phyloP scores from a whole-genome alignment of 2,113 vertebrate species.

The Coptodon rendalli region DNA sequence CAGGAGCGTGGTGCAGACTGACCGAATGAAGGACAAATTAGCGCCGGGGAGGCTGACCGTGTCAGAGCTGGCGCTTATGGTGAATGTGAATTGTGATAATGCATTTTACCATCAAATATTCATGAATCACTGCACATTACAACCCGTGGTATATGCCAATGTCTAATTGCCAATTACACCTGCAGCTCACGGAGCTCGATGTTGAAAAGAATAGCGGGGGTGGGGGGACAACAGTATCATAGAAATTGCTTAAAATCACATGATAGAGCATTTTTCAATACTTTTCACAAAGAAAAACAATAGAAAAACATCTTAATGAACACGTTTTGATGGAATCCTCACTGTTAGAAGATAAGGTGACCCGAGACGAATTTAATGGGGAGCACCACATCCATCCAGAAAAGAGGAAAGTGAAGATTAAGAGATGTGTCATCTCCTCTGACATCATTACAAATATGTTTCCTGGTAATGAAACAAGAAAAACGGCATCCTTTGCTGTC shows the following conservation, averaged over 20 bases:
- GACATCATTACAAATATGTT: background rate
- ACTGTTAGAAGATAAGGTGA: background rate
- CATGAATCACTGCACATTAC: constrained; percentile 36
- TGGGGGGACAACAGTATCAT: background rate
- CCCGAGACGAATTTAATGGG: background rate
- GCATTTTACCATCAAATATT: constrained; percentile 56
- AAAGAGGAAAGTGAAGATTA: background rate
- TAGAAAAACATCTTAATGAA: background rate
- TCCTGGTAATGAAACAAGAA: background rate
- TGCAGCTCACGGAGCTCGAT: constrained; percentile 1
- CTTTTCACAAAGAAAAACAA: background rate
- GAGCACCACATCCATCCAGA: background rate
- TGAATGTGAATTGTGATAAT: constrained; percentile 30
- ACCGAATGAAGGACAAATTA: constrained; percentile 33
- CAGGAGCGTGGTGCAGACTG: background rate
- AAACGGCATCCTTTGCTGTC: background rate
- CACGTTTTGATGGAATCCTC: background rate
- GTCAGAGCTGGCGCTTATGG: constrained; percentile 12
- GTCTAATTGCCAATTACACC: constrained; percentile 51
- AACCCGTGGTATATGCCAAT: background rate
- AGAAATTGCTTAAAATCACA: background rate
- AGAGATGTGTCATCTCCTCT: background rate
- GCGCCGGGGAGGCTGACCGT: constrained; percentile 13
- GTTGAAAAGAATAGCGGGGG: background rate
- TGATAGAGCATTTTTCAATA: background rate